phyloP scores from a whole-genome alignment of 2,113 vertebrate genomes.

The Xyrauchen texanus region DNA sequence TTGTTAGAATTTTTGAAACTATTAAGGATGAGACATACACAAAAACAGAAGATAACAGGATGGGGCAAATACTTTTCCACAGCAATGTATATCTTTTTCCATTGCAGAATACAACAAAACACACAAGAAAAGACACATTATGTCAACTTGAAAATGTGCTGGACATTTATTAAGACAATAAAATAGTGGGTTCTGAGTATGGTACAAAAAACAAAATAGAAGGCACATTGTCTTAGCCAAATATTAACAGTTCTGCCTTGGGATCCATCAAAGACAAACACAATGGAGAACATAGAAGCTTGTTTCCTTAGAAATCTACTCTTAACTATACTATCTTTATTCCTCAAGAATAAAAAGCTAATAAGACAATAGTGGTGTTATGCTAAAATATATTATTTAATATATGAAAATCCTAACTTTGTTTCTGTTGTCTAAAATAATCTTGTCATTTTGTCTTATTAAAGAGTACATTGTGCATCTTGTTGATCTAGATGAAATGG shows the following conservation, averaged over 20 bases:
- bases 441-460: slow-evolving; percentile 46
- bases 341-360: slow-evolving; percentile 67
- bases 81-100: too few species aligned
- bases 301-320: slow-evolving; percentile 43
- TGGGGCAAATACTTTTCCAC: too few species aligned
- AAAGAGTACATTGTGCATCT: not conserved
- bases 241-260: slow-evolving; percentile 45
- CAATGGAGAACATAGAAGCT: slow-evolving; percentile 38
- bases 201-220: slow-evolving; percentile 63
- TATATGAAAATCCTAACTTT: slow-evolving; percentile 60
- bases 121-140: slow-evolving; percentile 48
- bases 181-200: slow-evolving; percentile 62
- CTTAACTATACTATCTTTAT: slow-evolving; percentile 62
- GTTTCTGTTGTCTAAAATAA: slow-evolving; percentile 46
- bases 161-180: slow-evolving; percentile 68
- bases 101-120: not conserved
- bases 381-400: slow-evolving; percentile 78
- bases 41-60: too few species aligned
- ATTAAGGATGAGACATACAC: too few species aligned
- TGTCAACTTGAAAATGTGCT: slow-evolving; percentile 66
- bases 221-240: slow-evolving; percentile 70
- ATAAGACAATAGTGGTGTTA: slow-evolving; percentile 79
- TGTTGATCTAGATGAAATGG: slow-evolving; percentile 6
- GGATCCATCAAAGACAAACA: slow-evolving; percentile 25
- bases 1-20: too few species aligned